Conservation (phyloP, 2,797 vertebrate species). For the Miichthys miiuy region DNA sequence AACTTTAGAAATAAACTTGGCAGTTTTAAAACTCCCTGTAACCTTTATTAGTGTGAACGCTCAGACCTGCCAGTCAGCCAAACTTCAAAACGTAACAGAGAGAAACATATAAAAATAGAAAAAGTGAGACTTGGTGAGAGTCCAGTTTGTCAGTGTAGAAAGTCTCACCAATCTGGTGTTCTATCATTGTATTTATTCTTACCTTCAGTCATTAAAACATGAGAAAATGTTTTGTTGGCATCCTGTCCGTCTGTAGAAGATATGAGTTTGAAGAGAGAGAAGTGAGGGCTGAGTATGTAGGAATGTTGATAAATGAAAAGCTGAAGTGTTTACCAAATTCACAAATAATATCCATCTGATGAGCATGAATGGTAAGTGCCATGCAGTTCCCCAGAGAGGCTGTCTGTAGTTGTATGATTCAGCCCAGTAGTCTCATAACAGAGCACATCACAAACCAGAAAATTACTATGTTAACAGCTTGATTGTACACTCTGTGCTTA, state of each 20-base stretch:
- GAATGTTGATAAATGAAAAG: constrained; percentile 47
- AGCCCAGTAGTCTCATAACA: constrained; percentile 34
- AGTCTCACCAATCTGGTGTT: constrained; percentile 16
- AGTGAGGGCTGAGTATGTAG: not conserved
- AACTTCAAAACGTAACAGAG: constrained; percentile 51
- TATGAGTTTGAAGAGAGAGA: not conserved
- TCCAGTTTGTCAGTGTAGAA: constrained; percentile 37
- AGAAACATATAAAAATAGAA: constrained; percentile 38
- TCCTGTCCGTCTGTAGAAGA: constrained; percentile 25
- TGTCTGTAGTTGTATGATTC: constrained; percentile 42
- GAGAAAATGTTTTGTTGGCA: constrained; percentile 34
- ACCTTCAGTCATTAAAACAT: constrained; percentile 32
- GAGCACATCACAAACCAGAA: constrained; percentile 40
- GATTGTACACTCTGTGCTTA: constrained; percentile 38
- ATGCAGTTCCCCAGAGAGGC: constrained; percentile 31
- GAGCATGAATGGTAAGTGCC: constrained; percentile 32
- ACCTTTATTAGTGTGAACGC: constrained; percentile 71
- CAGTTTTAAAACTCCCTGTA: constrained; percentile 58
- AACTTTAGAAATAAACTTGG: constrained; percentile 63
- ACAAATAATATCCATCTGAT: constrained; percentile 51
- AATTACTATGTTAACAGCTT: constrained; percentile 40
- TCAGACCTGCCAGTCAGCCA: constrained; percentile 61
- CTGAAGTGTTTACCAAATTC: constrained; percentile 57
- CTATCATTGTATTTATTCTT: constrained; percentile 26
- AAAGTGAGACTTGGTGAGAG: constrained; percentile 44